Conservation (phyloP, 2,113 vertebrate genomes). For the Suricata suricatta region DNA sequence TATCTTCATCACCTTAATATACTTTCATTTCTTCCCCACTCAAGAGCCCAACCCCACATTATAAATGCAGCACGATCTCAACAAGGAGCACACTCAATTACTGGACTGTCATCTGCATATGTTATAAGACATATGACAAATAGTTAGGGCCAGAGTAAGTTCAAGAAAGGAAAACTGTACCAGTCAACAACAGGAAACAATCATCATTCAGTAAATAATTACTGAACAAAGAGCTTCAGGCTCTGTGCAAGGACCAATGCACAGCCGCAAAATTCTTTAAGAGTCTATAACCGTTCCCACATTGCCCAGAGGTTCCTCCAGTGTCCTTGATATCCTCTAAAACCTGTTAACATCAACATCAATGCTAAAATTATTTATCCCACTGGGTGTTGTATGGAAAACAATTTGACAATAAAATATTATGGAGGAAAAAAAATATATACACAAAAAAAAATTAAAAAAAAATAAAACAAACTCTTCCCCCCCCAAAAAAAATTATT, state of each 20-base stretch:
- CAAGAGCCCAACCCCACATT: background rate
- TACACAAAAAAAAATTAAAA: no score
- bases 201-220: background rate
- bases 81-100: background rate
- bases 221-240: background rate
- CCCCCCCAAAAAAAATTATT: no score
- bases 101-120: background rate
- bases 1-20: background rate
- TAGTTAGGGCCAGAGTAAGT: background rate
- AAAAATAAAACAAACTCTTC: no score
- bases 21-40: background rate
- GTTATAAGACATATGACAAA: background rate
- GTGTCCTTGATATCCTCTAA: background rate
- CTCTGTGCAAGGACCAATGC: background rate
- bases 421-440: no score
- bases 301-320: background rate
- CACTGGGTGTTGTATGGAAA: no score
- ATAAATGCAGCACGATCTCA: background rate
- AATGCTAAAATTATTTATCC: background rate
- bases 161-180: background rate
- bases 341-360: background rate
- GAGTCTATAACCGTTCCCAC: background rate
- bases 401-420: no score
- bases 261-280: background rate
- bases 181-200: background rate